Conservation (phyloP, 2,113 vertebrate species). For the Theristicus caerulescens region DNA sequence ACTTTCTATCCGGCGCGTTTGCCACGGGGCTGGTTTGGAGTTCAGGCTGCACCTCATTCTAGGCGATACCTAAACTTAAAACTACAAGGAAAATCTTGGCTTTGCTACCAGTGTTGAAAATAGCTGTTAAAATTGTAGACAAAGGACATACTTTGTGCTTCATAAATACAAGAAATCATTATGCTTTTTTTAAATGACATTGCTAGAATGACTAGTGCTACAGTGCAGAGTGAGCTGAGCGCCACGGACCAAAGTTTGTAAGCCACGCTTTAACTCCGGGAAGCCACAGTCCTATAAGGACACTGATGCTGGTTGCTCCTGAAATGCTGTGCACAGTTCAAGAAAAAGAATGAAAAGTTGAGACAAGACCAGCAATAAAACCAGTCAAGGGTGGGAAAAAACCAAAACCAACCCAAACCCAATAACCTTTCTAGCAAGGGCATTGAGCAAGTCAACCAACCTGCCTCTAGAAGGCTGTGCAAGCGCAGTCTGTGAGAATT, state of each 20-base stretch:
- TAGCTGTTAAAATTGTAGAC: background rate
- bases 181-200: background rate
- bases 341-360: background rate
- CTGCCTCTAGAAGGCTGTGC: background rate
- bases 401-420: background rate
- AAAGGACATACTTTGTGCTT: background rate
- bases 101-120: background rate
- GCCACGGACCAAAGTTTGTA: background rate
- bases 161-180: background rate
- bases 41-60: background rate
- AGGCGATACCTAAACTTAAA: background rate
- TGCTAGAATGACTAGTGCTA: background rate
- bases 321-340: background rate
- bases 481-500: background rate
- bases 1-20: background rate
- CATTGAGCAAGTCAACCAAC: background rate
- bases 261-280: background rate
- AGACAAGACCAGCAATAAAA: background rate
- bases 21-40: background rate
- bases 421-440: background rate
- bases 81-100: background rate
- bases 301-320: background rate
- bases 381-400: background rate
- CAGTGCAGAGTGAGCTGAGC: background rate
- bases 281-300: background rate